phyloP scores from a whole-genome alignment of 2,888 invertebrate genomes.

The Salticus scenicus region DNA sequence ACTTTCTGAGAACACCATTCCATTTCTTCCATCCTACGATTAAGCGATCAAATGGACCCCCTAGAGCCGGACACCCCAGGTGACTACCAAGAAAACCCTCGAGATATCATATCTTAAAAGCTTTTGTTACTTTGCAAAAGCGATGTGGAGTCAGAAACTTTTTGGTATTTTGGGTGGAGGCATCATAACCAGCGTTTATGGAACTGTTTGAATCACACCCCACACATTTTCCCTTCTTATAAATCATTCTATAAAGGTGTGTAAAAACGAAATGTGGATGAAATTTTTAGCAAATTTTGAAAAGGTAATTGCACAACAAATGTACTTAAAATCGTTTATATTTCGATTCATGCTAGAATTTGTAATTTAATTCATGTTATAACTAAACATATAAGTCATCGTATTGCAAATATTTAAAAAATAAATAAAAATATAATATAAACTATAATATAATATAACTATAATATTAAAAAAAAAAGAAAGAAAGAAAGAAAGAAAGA shows the following conservation, averaged over 20 bases:
- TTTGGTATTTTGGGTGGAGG: background rate
- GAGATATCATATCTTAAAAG: slow-evolving; percentile 11
- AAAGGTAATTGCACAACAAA: no score
- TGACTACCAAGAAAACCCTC: background rate
- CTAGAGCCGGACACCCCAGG: background rate
- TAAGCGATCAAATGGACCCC: background rate
- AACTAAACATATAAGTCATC: no score
- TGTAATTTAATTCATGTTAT: no score
- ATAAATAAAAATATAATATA: no score
- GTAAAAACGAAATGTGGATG: no score
- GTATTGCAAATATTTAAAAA: no score
- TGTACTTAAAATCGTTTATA: no score
- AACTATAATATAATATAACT: no score
- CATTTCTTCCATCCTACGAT: background rate
- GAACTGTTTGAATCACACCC: background rate
- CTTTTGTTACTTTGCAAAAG: background rate
- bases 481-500: no score
- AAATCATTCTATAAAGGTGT: background rate
- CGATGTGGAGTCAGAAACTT: background rate
- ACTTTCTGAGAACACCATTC: background rate
- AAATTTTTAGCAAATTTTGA: no score
- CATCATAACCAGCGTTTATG: background rate
- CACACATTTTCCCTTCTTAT: background rate
- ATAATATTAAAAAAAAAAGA: no score
- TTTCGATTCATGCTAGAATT: no score